Base-by-base conservation (phyloP, 92 coral and sea anemone species). In the Pocillopora grandis region DNA sequence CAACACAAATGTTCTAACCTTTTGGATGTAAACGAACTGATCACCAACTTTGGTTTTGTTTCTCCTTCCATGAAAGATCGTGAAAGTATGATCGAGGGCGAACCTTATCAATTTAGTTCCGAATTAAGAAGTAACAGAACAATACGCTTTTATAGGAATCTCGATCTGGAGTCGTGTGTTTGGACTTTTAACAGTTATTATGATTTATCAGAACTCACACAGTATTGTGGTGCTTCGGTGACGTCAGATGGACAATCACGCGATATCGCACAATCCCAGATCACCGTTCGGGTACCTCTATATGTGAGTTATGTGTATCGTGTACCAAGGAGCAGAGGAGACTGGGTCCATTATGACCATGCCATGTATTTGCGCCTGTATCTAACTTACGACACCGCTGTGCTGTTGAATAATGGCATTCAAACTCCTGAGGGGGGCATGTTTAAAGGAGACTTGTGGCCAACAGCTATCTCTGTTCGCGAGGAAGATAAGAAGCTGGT, bases 321-420 rank as follows among this genome's bases (percentile, higher is more conserved):
- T 56, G 93, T 95, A 37, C 86, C 91, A 11, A 84, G 81, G 58
- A 89, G 89, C 52, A 79, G 67, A 27, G 87, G 93, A 20, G 98
- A 91, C 77, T 97, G 99, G 99, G 88, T 94, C 55, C 99, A 97
- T 37, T 97, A 89, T 70, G 99, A 97, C 81, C 98, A 97, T 76
- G 90, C 96, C 49, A 90, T 94, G 61, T 91, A 84, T 76, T 90
- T 97, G 71, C 95, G 95, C 82, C 94, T 97, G 91, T 90, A 91
- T 23, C 88, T 97, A 60, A 90, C 91, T 59, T 97, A 97, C 70
- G 98, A 97, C 77, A 97, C 99, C 88, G 99, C 98, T 80, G 98
- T 97, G 60, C 84, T 97, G 77, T 90, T 93, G 37, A 94, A 92
- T 75, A 98, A 97, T 77, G 97, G 97, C 55, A 93, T 97, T 87